Evolutionary conservation across 2,888 invertebrate species (phyloP).

Genomic region (Ochropleura plecta): DNA sequence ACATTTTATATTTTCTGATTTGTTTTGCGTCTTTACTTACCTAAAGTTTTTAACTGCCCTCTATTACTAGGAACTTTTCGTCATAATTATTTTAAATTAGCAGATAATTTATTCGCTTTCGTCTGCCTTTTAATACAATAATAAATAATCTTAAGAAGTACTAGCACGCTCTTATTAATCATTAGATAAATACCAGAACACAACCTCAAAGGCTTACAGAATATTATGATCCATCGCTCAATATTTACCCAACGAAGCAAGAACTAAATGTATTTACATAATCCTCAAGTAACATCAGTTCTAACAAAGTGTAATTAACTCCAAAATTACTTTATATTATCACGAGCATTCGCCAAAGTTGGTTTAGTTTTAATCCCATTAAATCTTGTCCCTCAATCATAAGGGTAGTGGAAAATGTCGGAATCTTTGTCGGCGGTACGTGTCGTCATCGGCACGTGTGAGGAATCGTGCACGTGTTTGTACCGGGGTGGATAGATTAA

Average conservation of each 20-base stretch:
- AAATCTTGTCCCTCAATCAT: slow-evolving; percentile 67
- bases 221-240: slow-evolving; percentile 23
- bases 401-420: slow-evolving; percentile 61
- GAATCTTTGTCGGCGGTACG: slow-evolving; percentile 58
- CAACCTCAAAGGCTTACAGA: not conserved
- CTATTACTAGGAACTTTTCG: no score
- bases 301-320: slow-evolving; percentile 57
- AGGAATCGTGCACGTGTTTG: slow-evolving; percentile 57
- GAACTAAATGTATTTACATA: slow-evolving; percentile 53
- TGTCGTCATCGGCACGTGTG: slow-evolving; percentile 56
- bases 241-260: slow-evolving; percentile 45
- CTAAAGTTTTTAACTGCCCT: not conserved
- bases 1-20: not conserved
- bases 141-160: not conserved
- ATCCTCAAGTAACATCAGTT: slow-evolving; percentile 50
- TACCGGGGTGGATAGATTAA: slow-evolving; percentile 45
- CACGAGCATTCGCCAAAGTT: slow-evolving; percentile 41
- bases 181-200: not conserved
- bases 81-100: not conserved
- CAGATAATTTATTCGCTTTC: not conserved
- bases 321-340: slow-evolving; percentile 52
- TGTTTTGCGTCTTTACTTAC: not conserved
- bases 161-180: not conserved
- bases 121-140: not conserved
- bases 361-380: slow-evolving; percentile 66